Percentiles rank a stretch among this genome's conserved stretches.
Evolutionary conservation across 2,113 vertebrate species (phyloP).

Genomic region (Myotis lucifugus): DNA sequence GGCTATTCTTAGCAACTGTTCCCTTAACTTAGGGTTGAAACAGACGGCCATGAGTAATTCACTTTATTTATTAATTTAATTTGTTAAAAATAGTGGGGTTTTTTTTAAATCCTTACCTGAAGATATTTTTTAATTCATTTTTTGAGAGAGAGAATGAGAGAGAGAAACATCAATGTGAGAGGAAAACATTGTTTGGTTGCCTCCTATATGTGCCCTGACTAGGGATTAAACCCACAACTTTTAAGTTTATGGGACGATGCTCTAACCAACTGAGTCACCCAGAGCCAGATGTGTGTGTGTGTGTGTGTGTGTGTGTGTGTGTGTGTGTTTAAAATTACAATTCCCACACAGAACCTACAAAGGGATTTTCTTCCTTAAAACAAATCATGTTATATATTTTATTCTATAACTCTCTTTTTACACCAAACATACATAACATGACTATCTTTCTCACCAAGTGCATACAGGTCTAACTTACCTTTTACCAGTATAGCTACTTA

Average conservation of each 20-base stretch:
- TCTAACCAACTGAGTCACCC: background rate
- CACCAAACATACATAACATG: background rate
- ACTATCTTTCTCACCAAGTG: background rate
- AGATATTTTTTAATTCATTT: background rate
- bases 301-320: background rate
- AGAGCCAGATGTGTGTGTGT: too few relatives aligned
- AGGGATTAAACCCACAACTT: background rate
- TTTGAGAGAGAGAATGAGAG: background rate
- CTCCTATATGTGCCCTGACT: background rate
- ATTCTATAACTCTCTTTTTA: background rate
- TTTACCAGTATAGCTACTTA: background rate
- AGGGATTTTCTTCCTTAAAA: background rate
- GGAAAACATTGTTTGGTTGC: background rate
- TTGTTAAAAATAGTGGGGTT: background rate
- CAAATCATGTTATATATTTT: background rate
- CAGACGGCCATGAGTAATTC: background rate
- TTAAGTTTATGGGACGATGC: background rate
- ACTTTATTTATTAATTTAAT: conserved; percentile 4
- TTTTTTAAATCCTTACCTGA: background rate
- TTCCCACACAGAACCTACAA: background rate
- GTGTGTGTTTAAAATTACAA: background rate
- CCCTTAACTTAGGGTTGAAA: background rate
- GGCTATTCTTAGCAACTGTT: background rate
- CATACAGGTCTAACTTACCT: background rate
- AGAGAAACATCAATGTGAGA: background rate